Evolutionary conservation across 2,888 invertebrate species (phyloP), one percentile per base, ranked within the genome.

Genomic region (Epiperipatus broadwayi): DNA sequence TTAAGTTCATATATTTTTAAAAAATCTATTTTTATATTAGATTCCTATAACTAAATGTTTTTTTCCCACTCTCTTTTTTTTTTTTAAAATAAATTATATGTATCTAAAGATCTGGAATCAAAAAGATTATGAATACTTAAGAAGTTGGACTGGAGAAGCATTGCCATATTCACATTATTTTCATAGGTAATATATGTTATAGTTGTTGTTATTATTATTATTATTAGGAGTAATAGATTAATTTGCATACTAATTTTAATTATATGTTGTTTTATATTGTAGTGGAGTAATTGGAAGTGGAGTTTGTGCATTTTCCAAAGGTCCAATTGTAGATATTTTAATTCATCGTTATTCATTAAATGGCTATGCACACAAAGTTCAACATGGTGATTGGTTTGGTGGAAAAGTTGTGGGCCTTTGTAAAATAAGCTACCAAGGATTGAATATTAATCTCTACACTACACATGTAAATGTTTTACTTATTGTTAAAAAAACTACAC

Each of bases 371-470:
- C 81, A 91, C 63, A 80, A 84, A 63, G 64, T 91, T 44, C 81
- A 84, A 46, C 95, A 95, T 56, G 95, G 87, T 1, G 97, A 97
- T 59, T 97, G 97, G 97, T 95, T 87, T 61, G 93, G 89, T 27
- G 93, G 93, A 3, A 97, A 97, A 66, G 47, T 43, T 8, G 73
- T 87, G 28, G 85, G 83, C 2, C 61, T 87, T 16, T 83, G 81
- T 53, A 70, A 71, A 50, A 67, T 85, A 29, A 66, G 70, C 48
- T 39, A 52, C 32, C 65, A 72, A 20, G 72, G 75, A 41, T 65
- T 72, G 46, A 63, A 65, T 36, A 65, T 95, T 37, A 78, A 91
- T 60, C 64, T 95, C 41, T 95, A 91, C 59, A 75, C 79, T 48
- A 80, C 89, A 46, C 95, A 97, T 72, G 85, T 87, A 67, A 70